Evolutionary conservation across 2,113 vertebrate species (phyloP).

Genomic region (Agapornis roseicollis): DNA sequence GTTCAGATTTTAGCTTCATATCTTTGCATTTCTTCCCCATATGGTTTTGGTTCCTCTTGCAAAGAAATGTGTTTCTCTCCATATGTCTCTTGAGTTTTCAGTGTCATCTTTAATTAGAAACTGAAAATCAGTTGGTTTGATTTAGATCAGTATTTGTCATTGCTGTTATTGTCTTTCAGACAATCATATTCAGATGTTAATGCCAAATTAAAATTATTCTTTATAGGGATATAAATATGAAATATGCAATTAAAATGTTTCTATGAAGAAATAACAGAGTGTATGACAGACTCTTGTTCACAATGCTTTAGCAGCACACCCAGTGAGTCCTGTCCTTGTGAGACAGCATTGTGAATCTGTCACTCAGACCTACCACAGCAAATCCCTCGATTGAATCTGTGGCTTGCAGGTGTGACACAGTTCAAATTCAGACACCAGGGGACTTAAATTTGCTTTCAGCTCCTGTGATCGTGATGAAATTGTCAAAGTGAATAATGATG

Average conservation of each 20-base stretch:
- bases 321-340: background rate
- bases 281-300: background rate
- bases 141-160: constrained; percentile 41
- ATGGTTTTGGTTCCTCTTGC: constrained; percentile 48
- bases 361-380: constrained; percentile 8
- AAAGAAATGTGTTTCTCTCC: constrained; percentile 45
- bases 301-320: background rate
- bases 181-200: constrained; percentile 29
- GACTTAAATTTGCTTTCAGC: background rate
- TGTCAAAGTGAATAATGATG: background rate
- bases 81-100: constrained; percentile 51
- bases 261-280: background rate
- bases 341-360: background rate
- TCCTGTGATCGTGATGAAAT: background rate
- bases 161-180: constrained; percentile 43
- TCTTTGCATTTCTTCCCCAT: constrained; percentile 45
- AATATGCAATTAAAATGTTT: constrained; percentile 12
- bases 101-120: constrained; percentile 65
- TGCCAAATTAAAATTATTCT: constrained; percentile 42
- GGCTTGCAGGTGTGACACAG: background rate
- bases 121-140: constrained; percentile 29
- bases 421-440: background rate
- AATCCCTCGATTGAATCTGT: background rate
- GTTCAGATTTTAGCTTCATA: constrained; percentile 55
- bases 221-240: constrained; percentile 61